These are phyloP conservation scores for Drosophila sulfurigaster DNA, from an alignment of 1,140 invertebrate genomes.

Conservation along the genomic window DNA sequence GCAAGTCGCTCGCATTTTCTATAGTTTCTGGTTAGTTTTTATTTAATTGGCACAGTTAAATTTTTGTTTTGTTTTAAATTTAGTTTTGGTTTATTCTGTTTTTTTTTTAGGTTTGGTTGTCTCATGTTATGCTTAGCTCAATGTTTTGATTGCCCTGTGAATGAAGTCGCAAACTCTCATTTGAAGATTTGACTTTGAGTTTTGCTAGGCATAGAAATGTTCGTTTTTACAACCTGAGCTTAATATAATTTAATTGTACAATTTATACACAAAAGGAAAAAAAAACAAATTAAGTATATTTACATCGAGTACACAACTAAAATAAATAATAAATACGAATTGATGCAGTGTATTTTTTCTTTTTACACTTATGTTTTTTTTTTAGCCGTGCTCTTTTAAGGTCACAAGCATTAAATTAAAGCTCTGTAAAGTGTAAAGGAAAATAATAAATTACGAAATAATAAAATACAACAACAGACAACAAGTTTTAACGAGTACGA, in stretches of 20 bases:
- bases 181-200: conserved; percentile 38
- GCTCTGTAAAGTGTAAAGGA: conserved; percentile 17
- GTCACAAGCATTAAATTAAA: conserved; percentile 25
- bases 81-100: conserved; percentile 40
- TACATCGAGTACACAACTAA: conserved; percentile 21
- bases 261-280: not conserved
- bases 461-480: conserved; percentile 32
- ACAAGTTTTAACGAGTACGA: conserved; percentile 22
- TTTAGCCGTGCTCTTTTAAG: not conserved
- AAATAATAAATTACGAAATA: conserved; percentile 4
- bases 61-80: conserved; percentile 52
- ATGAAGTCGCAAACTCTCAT: conserved; percentile 55
- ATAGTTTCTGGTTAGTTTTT: conserved; percentile 1
- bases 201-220: conserved; percentile 48
- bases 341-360: conserved; percentile 10
- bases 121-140: conserved; percentile 51
- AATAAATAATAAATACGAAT: conserved; percentile 29
- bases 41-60: conserved; percentile 5
- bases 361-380: not conserved
- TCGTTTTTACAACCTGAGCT: conserved; percentile 74
- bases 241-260: conserved; percentile 54
- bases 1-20: conserved; percentile 12
- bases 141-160: conserved; percentile 73
- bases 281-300: conserved; percentile 38
- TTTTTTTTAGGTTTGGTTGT: conserved; percentile 29